Base-by-base conservation (phyloP, 2,797 vertebrate species). In the Lophius americanus region DNA sequence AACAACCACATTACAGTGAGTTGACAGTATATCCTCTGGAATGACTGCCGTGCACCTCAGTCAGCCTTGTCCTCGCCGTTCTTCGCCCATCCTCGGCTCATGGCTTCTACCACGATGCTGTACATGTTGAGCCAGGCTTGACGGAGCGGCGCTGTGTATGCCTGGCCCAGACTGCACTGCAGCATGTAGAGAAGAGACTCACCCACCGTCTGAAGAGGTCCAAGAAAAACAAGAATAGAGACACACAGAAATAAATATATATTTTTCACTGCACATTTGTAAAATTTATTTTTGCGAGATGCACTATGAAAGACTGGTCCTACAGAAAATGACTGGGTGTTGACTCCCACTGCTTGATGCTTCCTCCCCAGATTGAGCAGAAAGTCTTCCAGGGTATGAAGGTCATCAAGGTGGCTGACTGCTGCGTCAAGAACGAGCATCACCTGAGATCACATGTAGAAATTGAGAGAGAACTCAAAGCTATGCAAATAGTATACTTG, bases 351-450 rank as follows among this genome's bases (percentile, higher is more conserved):
- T 1, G 95, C 93, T 76, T 95, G 94, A 72, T 99, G 97, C 89
- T 97, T 98, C 85, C 91, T 95, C 67, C 96, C 97, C 0, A 98
- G 91, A 87, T 95, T 93, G 52, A 94, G 89, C 69, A 98, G 92
- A 85, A 97, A 98, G 35, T 97, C 96, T 64, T 96, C 95, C 91
- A 99, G 82, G 4, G 94, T 92, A 58, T 95, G 93, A 70, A 99
- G 91, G 87, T 97, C 93, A 39, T 99, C 97, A 82, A 98, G 85
- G 57, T 97, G 95, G 86, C 88, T 95, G 82, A 98, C 96, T 0
- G 96, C 97, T 2, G 96, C 94, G 41, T 98, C 97, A 0, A 99
- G 96, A 81, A 99, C 97, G 12, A 98, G 87, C 97, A 99, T 99
- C 72, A 98, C 97, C 97, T 99, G 76, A 6, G 44, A 43, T 58